phyloP scores from a whole-genome alignment of 2,888 invertebrate species.

The Monopis laevigella region DNA sequence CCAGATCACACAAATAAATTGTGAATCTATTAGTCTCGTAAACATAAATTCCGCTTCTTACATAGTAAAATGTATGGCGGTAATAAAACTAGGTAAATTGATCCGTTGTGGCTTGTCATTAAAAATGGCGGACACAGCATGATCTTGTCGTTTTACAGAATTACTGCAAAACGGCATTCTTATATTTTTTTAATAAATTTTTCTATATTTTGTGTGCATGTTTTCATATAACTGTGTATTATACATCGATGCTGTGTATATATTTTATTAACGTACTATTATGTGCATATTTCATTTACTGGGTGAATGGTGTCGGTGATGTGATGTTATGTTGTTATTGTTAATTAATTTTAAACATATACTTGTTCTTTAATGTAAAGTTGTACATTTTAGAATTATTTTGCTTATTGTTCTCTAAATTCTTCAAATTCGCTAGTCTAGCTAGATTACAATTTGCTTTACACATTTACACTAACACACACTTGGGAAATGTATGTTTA shows the following conservation, averaged over 20 bases:
- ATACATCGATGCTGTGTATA: too few relatives aligned
- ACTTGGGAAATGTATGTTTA: too few relatives aligned
- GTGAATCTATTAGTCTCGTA: slow-evolving; percentile 1
- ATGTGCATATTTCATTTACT: neutral
- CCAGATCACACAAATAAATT: slow-evolving; percentile 2
- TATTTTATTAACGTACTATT: neutral
- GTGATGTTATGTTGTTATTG: slow-evolving; percentile 7
- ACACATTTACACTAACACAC: too few relatives aligned
- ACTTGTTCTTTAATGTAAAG: too few relatives aligned
- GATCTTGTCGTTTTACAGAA: neutral
- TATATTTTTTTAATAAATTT: neutral
- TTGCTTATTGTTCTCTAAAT: too few relatives aligned
- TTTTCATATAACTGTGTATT: slow-evolving; percentile 1
- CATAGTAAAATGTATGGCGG: neutral
- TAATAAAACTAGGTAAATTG: slow-evolving; percentile 1
- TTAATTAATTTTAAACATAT: too few relatives aligned
- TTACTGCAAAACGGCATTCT: neutral
- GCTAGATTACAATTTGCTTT: too few relatives aligned
- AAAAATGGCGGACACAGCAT: slow-evolving; percentile 3
- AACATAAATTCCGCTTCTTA: neutral
- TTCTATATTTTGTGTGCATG: slow-evolving; percentile 8
- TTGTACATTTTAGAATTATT: too few relatives aligned
- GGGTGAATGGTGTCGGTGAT: slow-evolving; percentile 11
- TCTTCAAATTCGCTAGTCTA: too few relatives aligned
- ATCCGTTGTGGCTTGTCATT: neutral